Percentiles rank a stretch among this genome's conserved stretches.
These are phyloP conservation scores for Urocyon cinereoargenteus DNA, from an alignment of 2,797 vertebrate species.

Conservation along the genomic window DNA sequence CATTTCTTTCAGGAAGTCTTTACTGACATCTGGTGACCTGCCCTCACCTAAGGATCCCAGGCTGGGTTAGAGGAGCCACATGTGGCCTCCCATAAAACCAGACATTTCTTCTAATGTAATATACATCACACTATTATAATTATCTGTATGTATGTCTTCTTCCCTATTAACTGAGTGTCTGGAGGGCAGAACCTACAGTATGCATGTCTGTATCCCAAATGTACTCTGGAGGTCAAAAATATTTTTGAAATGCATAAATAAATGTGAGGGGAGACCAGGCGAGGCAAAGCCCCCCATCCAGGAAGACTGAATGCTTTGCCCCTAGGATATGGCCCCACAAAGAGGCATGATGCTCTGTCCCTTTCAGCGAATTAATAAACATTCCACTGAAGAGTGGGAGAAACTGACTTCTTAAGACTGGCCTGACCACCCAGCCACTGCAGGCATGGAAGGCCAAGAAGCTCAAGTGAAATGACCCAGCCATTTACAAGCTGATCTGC, in stretches of 20 bases:
- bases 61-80: background rate
- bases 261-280: background rate
- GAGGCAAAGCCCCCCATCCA: background rate
- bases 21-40: background rate
- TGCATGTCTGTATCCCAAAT: background rate
- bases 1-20: background rate
- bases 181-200: background rate
- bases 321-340: background rate
- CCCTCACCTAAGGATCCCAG: background rate
- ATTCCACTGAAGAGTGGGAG: background rate
- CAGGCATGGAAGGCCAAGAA: background rate
- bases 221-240: background rate
- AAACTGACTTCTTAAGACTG: background rate
- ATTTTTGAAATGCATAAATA: background rate
- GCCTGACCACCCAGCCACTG: background rate
- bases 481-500: background rate
- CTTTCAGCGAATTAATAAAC: background rate
- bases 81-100: background rate
- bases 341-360: rapidly evolving
- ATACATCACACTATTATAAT: background rate
- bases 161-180: background rate
- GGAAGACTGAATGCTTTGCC: background rate
- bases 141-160: background rate
- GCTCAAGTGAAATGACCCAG: background rate
- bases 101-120: background rate